phyloP scores from a whole-genome alignment of 2,797 vertebrate species.

The Trichosurus vulpecula region DNA sequence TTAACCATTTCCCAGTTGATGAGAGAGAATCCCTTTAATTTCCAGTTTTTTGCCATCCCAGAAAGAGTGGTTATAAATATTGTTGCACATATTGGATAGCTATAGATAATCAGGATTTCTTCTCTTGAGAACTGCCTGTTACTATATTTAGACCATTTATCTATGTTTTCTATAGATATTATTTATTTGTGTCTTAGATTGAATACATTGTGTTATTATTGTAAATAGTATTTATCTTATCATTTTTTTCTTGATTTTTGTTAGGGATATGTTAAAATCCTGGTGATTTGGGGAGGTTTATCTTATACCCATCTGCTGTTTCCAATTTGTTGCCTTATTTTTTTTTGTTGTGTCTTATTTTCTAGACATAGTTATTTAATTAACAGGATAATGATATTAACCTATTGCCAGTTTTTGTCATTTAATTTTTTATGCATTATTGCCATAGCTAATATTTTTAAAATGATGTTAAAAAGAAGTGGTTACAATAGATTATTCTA shows the following conservation, averaged over 20 bases:
- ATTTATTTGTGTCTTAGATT: not conserved
- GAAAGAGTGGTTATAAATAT: not conserved
- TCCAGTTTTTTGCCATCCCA: not conserved
- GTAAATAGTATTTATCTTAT: not conserved
- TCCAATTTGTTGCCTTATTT: not conserved
- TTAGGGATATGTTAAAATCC: not conserved
- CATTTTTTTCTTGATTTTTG: not conserved
- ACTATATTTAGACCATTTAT: not conserved
- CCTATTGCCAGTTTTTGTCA: not conserved
- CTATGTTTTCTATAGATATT: not conserved
- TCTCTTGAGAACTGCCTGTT: not conserved
- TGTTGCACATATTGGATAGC: not conserved
- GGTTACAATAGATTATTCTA: not conserved
- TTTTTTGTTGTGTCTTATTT: not conserved
- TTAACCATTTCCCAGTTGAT: not conserved
- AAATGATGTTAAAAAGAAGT: not conserved
- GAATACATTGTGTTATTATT: not conserved
- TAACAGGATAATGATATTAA: not conserved
- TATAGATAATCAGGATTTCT: not conserved
- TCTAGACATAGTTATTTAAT: not conserved
- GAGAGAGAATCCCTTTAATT: not conserved
- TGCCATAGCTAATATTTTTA: not conserved
- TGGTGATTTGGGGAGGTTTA: not conserved
- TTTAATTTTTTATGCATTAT: not conserved
- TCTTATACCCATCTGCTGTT: not conserved